Evolutionary conservation across 2,113 vertebrate species (phyloP), one percentile per base, ranked within the genome.

Genomic region (Scytalopus superciliaris): DNA sequence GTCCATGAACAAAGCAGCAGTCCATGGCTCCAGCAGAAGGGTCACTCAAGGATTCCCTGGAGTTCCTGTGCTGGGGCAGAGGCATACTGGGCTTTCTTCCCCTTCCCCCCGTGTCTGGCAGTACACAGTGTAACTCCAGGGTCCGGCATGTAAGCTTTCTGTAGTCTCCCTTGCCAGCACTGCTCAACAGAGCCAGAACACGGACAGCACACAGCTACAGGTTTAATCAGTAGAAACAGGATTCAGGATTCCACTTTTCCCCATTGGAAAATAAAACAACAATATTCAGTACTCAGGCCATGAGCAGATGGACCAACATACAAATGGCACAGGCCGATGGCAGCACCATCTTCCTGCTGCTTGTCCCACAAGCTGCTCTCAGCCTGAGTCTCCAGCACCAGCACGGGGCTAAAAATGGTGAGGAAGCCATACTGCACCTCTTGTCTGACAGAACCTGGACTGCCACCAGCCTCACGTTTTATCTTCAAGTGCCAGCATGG

Each of bases 101-200:
- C 37, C 16, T 6, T 28, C 49, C 1, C 66, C 19, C 16, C 47
- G 25, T 23, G 14, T 47, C 15, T 16, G 24, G 23, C 68, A 60
- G 10, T 2, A 9, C 7, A 6, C 11, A 10, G 19, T 14, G 3
- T 14, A 49, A 25, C 24, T 28, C 3, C 3, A 15, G 28, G 35
- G 33, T 35, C 22, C 1, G 0, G 35, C 5, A 0, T 13, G 4
- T 2, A 6, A 0, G 0, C 13, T 25, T 44, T 49, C 2, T 5
- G 2, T 5, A 0, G 6, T n/a, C 39, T 64, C 35, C 47, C 9
- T 49, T 14, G 49, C 33, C 16, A n/a, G 53, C 57, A 23, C 0
- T 24, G 39, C 63, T 53, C 45, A 37, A 3, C 17, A 33, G 21
- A 55, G 35, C 64, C 59, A 19, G 7, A 37, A 53, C 15, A 18